Percentiles rank a stretch among this genome's conserved stretches.
These are phyloP conservation scores for Salpingus planirostris DNA, from an alignment of 2,888 invertebrate genomes.

Conservation along the genomic window DNA sequence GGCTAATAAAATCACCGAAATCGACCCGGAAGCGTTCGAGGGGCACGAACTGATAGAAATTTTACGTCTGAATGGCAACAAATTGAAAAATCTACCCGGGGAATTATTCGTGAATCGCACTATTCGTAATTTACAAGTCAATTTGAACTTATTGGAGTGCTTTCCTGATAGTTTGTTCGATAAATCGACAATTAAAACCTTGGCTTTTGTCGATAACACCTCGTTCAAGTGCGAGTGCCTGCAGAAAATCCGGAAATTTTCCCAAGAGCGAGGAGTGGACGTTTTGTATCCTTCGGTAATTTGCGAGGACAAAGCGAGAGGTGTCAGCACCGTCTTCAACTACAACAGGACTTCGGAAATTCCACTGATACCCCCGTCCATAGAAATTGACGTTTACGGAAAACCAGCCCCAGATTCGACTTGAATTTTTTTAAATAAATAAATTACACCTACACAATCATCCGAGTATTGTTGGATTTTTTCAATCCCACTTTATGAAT, in stretches of 20 bases:
- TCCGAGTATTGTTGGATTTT: too few relatives aligned
- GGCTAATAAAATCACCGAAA: constrained; percentile 25
- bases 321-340: constrained; percentile 25
- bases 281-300: constrained; percentile 26
- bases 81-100: constrained; percentile 20
- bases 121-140: constrained; percentile 24
- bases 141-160: constrained; percentile 27
- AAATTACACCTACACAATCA: too few relatives aligned
- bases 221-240: constrained; percentile 30
- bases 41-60: constrained; percentile 18
- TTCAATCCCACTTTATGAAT: constrained; percentile 19
- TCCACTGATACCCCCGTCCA: constrained; percentile 17
- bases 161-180: constrained; percentile 24
- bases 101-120: constrained; percentile 24
- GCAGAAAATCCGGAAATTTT: constrained; percentile 25
- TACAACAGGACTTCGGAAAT: constrained; percentile 26
- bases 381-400: constrained; percentile 11
- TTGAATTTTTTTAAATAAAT: too few relatives aligned
- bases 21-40: constrained; percentile 24
- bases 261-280: constrained; percentile 21
- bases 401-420: neutral
- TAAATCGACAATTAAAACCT: constrained; percentile 16
- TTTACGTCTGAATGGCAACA: constrained; percentile 28
- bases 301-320: constrained; percentile 21
- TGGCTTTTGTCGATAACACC: constrained; percentile 27